Conservation (phyloP, 2,888 invertebrate species). For the Synanthedon tipuliformis region DNA sequence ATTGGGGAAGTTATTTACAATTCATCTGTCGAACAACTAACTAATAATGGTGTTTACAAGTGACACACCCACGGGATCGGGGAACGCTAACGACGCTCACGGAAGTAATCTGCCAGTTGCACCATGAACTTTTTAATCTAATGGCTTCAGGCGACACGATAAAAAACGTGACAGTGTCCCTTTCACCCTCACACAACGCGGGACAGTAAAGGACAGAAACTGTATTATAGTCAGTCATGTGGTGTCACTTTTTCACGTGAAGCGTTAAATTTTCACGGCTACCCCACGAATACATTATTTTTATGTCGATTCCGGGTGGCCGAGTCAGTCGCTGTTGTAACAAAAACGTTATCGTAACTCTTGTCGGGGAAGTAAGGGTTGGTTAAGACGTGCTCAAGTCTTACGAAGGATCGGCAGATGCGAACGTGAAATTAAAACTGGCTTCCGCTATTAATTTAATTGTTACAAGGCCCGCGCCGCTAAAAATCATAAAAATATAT, state of each 20-base stretch:
- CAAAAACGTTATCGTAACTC: conserved; percentile 46
- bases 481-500: no score
- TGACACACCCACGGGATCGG: conserved; percentile 8
- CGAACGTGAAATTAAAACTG: conserved; percentile 3
- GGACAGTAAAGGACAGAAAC: conserved; percentile 32
- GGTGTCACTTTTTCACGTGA: conserved; percentile 50
- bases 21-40: conserved; percentile 14
- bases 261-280: conserved; percentile 60
- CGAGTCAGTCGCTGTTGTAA: conserved; percentile 35
- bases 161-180: conserved; percentile 23
- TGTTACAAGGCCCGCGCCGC: conserved; percentile 12
- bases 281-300: conserved; percentile 62
- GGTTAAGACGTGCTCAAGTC: conserved; percentile 31
- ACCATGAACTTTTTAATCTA: conserved; percentile 51
- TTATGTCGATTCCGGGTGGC: conserved; percentile 65
- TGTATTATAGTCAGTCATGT: conserved; percentile 37
- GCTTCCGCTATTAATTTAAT: conserved; percentile 5
- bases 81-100: conserved; percentile 13
- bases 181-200: conserved; percentile 23
- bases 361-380: conserved; percentile 56
- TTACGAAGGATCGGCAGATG: conserved; percentile 43
- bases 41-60: conserved; percentile 33
- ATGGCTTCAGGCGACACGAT: conserved; percentile 35
- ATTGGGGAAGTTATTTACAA: neutral
- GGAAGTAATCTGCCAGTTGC: conserved; percentile 50